Conservation (phyloP, 2,888 invertebrate genomes). For the Ecdyonurus torrentis region DNA sequence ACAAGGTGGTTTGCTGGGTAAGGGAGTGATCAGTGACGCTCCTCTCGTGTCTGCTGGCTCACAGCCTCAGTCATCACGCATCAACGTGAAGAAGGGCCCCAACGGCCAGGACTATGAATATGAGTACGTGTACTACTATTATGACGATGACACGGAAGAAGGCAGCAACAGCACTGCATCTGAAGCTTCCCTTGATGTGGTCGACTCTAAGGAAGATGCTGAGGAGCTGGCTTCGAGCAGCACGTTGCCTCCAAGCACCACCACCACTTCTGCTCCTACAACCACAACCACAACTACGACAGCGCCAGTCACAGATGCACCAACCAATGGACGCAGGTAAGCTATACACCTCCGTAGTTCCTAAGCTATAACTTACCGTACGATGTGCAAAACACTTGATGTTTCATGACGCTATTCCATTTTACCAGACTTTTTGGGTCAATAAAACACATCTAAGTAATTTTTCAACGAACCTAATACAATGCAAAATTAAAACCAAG, state of each 20-base stretch:
- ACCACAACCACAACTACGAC: slow-evolving; percentile 11
- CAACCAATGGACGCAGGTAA: slow-evolving; percentile 4
- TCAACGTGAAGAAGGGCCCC: slow-evolving; percentile 73
- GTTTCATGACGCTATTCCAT: no score
- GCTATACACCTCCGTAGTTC: no score
- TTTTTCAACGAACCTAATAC: no score
- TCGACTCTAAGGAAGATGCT: slow-evolving; percentile 33
- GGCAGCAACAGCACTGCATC: not conserved
- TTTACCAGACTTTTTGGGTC: no score
- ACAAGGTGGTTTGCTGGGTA: not conserved
- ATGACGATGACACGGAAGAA: slow-evolving; percentile 46
- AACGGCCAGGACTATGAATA: slow-evolving; percentile 85
- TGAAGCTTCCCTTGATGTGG: not conserved
- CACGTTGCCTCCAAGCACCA: slow-evolving; percentile 13
- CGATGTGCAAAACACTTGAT: no score
- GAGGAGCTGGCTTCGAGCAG: slow-evolving; percentile 15
- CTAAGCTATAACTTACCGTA: no score
- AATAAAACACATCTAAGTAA: no score
- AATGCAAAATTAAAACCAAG: no score
- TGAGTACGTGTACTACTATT: slow-evolving; percentile 82
- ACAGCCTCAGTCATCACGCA: slow-evolving; percentile 39
- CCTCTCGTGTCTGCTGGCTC: slow-evolving; percentile 24
- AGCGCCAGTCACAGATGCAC: slow-evolving; percentile 8
- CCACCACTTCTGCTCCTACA: slow-evolving; percentile 27
- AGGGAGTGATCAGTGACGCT: slow-evolving; percentile 22